Evolutionary conservation across 2,888 invertebrate species (phyloP).

Genomic region (Mantis religiosa): DNA sequence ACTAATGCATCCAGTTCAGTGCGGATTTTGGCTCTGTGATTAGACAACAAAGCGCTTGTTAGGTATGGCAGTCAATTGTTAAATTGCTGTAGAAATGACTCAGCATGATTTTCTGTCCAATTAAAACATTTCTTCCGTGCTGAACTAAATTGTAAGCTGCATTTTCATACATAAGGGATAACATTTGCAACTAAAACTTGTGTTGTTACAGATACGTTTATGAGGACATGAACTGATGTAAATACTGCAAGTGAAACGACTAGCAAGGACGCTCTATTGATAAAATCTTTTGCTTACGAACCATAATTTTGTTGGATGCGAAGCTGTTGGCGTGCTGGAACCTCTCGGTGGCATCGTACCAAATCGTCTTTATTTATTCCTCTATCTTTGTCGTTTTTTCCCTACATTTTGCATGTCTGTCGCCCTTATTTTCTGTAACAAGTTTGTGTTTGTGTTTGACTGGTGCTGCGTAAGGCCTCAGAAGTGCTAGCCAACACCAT

Average conservation of each 20-base stretch:
- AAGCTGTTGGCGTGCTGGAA: neutral
- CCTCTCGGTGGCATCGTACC: neutral
- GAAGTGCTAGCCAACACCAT: neutral
- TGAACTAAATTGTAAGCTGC: no score
- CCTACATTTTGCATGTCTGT: neutral
- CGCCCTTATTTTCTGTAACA: neutral
- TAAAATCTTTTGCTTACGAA: neutral
- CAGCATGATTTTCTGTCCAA: no score
- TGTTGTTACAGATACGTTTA: no score
- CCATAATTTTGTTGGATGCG: neutral
- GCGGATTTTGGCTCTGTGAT: no score
- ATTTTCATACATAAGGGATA: no score
- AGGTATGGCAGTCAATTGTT: no score
- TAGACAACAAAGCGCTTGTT: no score
- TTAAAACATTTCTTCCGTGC: no score
- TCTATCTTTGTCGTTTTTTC: neutral
- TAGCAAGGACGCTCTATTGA: neutral
- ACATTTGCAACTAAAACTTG: no score
- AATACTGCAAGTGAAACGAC: neutral
- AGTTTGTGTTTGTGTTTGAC: neutral
- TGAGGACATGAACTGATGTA: neutral
- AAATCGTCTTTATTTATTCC: neutral
- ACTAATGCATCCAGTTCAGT: no score
- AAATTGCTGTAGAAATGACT: no score
- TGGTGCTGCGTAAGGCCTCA: neutral